phyloP scores from a whole-genome alignment of 2,113 vertebrate species.

The Spilogale gracilis region DNA sequence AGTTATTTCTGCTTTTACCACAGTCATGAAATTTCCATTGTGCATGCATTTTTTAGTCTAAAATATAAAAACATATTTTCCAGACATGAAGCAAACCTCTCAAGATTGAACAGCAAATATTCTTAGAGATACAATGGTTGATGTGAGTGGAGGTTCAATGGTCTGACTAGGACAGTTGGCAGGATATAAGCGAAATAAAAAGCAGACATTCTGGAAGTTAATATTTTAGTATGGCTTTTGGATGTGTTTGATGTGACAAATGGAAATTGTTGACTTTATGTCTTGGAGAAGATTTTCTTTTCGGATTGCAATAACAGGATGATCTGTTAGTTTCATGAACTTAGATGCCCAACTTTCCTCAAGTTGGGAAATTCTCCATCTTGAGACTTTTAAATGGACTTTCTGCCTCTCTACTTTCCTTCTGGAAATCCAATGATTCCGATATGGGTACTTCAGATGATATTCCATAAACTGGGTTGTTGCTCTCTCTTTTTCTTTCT shows the following conservation, averaged over 20 bases:
- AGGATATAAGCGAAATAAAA: not conserved
- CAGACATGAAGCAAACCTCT: not conserved
- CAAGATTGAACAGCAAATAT: not conserved
- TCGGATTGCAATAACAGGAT: not conserved
- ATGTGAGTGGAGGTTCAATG: not conserved
- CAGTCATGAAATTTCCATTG: slow-evolving; percentile 39
- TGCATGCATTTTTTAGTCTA: not conserved
- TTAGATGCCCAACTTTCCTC: not conserved
- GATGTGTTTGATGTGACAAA: not conserved
- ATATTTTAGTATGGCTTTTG: not conserved
- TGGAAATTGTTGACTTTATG: not conserved
- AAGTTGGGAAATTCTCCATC: not conserved
- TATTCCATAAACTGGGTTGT: not conserved
- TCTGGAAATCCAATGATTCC: not conserved
- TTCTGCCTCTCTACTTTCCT: not conserved
- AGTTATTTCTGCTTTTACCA: not conserved
- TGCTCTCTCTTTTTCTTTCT: not conserved
- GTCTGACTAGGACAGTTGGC: not conserved
- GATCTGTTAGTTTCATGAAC: not conserved
- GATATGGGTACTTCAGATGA: not conserved
- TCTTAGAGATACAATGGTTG: not conserved
- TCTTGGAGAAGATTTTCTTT: not conserved
- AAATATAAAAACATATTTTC: not conserved
- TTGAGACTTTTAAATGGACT: not conserved
- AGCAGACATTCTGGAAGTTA: not conserved